phyloP scores from a whole-genome alignment of 2,113 vertebrate species.

The Apodemus sylvaticus region DNA sequence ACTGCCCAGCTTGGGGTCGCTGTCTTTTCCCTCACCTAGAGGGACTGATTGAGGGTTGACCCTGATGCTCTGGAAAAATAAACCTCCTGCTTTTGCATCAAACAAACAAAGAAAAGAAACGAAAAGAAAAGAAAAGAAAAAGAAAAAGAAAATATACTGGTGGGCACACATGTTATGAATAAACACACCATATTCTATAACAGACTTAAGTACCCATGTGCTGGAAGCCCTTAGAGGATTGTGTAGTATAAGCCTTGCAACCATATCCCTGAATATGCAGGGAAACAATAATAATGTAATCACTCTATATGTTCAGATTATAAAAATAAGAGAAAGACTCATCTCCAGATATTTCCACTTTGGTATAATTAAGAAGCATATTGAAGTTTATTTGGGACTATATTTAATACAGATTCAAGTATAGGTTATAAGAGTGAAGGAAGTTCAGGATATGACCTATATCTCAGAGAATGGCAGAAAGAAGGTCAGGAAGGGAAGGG shows the following conservation, averaged over 20 bases:
- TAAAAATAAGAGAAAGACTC: not conserved
- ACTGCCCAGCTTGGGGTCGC: no score
- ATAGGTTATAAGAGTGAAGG: not conserved
- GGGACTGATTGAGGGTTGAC: no score
- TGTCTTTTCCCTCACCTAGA: no score
- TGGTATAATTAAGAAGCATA: not conserved
- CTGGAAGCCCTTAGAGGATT: not conserved
- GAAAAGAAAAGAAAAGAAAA: no score
- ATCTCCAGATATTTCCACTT: not conserved
- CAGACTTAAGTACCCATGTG: no score
- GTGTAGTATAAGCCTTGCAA: not conserved
- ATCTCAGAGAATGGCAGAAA: not conserved
- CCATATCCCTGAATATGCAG: fast-evolving
- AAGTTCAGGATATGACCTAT: no score
- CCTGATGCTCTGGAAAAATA: no score
- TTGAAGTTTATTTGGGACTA: not conserved
- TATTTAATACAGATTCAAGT: not conserved
- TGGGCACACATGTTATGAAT: not conserved
- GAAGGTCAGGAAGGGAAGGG: no score
- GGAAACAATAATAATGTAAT: not conserved
- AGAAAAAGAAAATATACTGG: no score
- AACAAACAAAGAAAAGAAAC: no score
- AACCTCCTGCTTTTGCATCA: no score
- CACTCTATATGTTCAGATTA: not conserved
- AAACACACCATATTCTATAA: not conserved